A percentile compares a stretch with the other conserved stretches of the same genome.
phyloP scores from a whole-genome alignment of 2,113 vertebrate species.

The Uria aalge region DNA sequence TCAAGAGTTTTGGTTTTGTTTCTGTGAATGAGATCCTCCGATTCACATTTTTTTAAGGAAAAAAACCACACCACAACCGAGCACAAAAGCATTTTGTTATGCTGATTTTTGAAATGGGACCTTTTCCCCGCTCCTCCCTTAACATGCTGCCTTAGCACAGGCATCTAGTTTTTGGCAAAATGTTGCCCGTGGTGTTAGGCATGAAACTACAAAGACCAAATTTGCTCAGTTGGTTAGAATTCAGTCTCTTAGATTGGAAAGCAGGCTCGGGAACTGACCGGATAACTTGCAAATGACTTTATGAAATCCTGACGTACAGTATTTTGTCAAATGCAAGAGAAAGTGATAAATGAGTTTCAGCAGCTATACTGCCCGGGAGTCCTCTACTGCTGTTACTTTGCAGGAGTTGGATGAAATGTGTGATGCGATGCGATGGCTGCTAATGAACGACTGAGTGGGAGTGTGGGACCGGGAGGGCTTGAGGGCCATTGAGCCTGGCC shows the following conservation, averaged over 20 bases:
- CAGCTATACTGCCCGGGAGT: neutral
- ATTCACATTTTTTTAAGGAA: neutral
- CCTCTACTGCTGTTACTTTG: neutral
- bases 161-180: neutral
- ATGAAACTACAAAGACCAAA: neutral
- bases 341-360: neutral
- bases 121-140: rapidly evolving
- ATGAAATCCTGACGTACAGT: neutral
- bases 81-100: neutral
- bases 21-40: neutral
- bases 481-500: neutral
- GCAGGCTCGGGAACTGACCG: neutral
- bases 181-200: neutral
- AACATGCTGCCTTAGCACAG: neutral
- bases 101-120: neutral
- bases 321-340: neutral
- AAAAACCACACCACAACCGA: rapidly evolving
- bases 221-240: neutral
- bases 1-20: neutral
- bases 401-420: neutral
- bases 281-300: neutral
- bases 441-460: neutral
- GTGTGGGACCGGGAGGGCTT: neutral
- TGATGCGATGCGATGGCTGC: neutral
- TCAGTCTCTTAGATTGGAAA: neutral